Percentiles rank a stretch among this genome's conserved stretches.
phyloP scores from a whole-genome alignment of 1,140 invertebrate species.

The Anagrus nilaparvatae region DNA sequence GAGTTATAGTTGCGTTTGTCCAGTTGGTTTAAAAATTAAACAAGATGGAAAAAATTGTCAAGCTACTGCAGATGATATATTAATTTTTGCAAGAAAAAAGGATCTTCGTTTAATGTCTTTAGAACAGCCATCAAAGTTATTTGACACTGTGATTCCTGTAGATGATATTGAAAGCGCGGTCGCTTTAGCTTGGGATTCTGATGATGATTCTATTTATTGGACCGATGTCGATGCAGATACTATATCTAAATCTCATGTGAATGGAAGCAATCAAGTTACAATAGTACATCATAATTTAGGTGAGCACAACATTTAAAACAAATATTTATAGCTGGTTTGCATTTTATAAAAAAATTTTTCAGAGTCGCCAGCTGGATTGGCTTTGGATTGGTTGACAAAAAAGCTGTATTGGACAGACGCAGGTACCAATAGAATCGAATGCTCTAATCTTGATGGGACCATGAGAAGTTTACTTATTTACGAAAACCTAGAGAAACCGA shows the following conservation, averaged over 20 bases:
- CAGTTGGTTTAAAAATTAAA: conserved; percentile 68
- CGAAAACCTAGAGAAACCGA: conserved; percentile 69
- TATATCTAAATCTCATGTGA: conserved; percentile 66
- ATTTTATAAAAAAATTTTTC: not conserved
- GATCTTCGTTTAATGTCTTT: conserved; percentile 66
- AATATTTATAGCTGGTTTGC: not conserved
- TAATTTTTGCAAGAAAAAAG: conserved; percentile 72
- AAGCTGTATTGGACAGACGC: conserved; percentile 88
- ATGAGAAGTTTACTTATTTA: conserved; percentile 68
- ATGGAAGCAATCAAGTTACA: conserved; percentile 61
- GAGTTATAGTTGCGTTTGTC: conserved; percentile 70
- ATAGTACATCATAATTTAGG: conserved; percentile 60
- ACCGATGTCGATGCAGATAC: conserved; percentile 74
- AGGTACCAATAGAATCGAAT: conserved; percentile 71
- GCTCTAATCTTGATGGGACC: conserved; percentile 65
- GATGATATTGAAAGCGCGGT: conserved; percentile 73
- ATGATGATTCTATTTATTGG: conserved; percentile 76
- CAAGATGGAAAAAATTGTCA: conserved; percentile 60
- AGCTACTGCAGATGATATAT: conserved; percentile 59
- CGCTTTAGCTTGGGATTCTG: conserved; percentile 73
- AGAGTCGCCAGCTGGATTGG: conserved; percentile 65
- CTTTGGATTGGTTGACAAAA: conserved; percentile 75
- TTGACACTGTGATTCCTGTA: conserved; percentile 69
- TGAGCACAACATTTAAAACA: conserved; percentile 30
- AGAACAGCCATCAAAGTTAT: conserved; percentile 46